Conservation (phyloP, 2,888 invertebrate genomes). For the Dynastes hyllus region DNA sequence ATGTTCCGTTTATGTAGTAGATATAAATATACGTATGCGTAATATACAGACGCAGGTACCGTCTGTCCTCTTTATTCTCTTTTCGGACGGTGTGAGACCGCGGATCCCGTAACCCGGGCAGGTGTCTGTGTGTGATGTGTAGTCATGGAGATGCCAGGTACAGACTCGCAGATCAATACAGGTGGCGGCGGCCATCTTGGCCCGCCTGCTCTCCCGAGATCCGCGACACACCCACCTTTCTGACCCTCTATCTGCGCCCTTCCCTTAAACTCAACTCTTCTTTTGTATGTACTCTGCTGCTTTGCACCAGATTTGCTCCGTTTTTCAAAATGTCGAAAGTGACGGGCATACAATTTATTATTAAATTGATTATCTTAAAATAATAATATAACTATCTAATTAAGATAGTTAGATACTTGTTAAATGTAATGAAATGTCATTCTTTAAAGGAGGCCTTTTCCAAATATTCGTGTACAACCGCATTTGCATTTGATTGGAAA, state of each 20-base stretch:
- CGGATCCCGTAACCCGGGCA: slow-evolving; percentile 52
- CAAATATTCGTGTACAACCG: too few relatives aligned
- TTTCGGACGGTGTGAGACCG: slow-evolving; percentile 45
- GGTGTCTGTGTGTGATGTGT: slow-evolving; percentile 68
- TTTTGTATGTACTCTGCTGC: slow-evolving; percentile 19
- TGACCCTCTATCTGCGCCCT: slow-evolving; percentile 57
- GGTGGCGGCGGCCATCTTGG: slow-evolving; percentile 67
- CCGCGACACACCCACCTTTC: slow-evolving; percentile 63
- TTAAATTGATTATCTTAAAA: not conserved
- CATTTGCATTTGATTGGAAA: too few relatives aligned
- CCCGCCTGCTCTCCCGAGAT: slow-evolving; percentile 69
- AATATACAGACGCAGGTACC: not conserved
- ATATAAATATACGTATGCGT: too few relatives aligned
- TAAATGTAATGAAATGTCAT: too few relatives aligned
- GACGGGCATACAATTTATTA: not conserved
- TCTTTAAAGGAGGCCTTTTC: too few relatives aligned
- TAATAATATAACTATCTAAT: not conserved
- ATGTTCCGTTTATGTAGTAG: too few relatives aligned
- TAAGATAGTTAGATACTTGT: too few relatives aligned
- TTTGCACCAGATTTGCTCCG: slow-evolving; percentile 25
- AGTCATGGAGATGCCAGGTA: slow-evolving; percentile 66
- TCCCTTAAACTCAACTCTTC: slow-evolving; percentile 46
- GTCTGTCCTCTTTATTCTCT: slow-evolving; percentile 43
- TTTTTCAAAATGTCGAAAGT: slow-evolving; percentile 32
- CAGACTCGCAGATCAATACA: slow-evolving; percentile 68